These are phyloP conservation scores for Tragelaphus strepsiceros DNA, from an alignment of 2,113 vertebrate species.

Conservation along the genomic window DNA sequence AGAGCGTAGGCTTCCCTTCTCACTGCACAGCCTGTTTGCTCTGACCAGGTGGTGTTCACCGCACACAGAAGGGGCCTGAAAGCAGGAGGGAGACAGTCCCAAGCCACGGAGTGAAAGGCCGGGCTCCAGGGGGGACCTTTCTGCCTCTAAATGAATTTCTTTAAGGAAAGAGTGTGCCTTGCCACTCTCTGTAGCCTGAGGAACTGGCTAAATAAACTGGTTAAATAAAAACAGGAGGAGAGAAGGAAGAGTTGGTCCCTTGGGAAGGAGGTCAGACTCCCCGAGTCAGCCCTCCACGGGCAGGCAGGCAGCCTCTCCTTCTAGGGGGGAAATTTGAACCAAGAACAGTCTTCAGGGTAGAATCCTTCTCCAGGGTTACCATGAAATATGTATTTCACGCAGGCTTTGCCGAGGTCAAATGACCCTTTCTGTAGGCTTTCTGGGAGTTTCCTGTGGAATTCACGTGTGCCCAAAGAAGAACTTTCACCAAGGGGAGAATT, in stretches of 20 bases:
- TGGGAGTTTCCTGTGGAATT: constrained; percentile 69
- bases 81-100: not conserved
- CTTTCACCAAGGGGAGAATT: constrained; percentile 32
- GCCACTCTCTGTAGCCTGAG: not conserved
- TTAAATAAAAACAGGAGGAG: not conserved
- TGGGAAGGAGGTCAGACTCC: not conserved
- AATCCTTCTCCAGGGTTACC: constrained; percentile 62
- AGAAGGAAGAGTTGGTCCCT: not conserved
- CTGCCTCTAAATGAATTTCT: not conserved
- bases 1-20: not conserved
- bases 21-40: not conserved
- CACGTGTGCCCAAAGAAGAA: constrained; percentile 41
- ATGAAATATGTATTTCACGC: constrained; percentile 75
- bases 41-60: not conserved
- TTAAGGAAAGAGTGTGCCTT: not conserved
- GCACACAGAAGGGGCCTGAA: not conserved
- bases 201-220: not conserved
- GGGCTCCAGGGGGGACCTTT: not conserved
- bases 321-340: constrained; percentile 67
- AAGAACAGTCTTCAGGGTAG: constrained; percentile 39
- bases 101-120: not conserved
- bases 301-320: constrained; percentile 1
- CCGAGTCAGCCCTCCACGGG: not conserved
- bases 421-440: constrained; percentile 57
- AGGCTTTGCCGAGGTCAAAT: constrained; percentile 49